Evolutionary conservation across 2,888 invertebrate genomes (phyloP).

Genomic region (Machimus rusticus): DNA sequence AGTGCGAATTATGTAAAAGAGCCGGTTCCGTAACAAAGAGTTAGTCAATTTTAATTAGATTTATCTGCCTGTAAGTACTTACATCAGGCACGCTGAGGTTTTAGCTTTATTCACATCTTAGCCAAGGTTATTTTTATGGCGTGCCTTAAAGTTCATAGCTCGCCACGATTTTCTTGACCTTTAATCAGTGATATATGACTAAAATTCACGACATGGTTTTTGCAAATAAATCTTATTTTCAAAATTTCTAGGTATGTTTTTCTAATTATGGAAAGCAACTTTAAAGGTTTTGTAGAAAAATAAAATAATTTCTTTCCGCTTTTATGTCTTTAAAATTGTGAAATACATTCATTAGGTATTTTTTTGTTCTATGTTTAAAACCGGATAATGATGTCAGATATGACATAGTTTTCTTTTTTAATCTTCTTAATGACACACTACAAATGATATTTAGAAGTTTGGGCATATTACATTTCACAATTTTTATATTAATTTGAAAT

Average conservation of each 20-base stretch:
- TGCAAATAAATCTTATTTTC: not conserved
- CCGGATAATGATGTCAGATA: too few species aligned
- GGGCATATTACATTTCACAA: too few species aligned
- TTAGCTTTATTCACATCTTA: not conserved
- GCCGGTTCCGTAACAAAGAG: not conserved
- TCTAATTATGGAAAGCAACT: not conserved
- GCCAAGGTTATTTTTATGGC: not conserved
- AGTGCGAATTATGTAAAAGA: not conserved
- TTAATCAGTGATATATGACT: not conserved
- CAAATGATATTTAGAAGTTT: too few species aligned
- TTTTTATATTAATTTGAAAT: too few species aligned
- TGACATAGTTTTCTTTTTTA: too few species aligned
- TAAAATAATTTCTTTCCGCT: not conserved
- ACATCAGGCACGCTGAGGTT: not conserved
- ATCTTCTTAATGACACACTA: too few species aligned
- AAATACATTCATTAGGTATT: too few species aligned
- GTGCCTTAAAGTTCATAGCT: not conserved
- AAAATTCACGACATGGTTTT: not conserved
- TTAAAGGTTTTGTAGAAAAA: not conserved
- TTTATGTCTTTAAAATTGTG: not conserved
- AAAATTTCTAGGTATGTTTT: not conserved
- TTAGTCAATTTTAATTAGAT: not conserved
- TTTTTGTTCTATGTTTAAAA: too few species aligned
- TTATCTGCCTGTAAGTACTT: not conserved
- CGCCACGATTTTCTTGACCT: not conserved